A percentile compares a stretch with the other conserved stretches of the same genome.
Evolutionary conservation across 2,797 vertebrate species (phyloP).

Genomic region (Threskiornis aethiopicus): DNA sequence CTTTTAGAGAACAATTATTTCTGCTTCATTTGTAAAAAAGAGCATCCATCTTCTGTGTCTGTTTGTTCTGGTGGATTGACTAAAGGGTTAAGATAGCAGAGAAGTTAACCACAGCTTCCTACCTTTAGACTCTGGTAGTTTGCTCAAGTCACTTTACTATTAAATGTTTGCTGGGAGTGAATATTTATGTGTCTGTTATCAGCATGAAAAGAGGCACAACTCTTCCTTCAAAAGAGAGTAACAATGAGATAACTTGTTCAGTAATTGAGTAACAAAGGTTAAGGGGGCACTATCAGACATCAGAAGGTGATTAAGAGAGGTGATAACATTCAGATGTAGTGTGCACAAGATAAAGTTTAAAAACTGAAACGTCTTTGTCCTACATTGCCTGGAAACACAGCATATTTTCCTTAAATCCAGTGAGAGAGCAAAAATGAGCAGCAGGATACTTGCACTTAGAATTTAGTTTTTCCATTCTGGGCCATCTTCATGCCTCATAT

Average conservation of each 20-base stretch:
- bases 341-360: slow-evolving; percentile 30
- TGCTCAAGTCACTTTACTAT: slow-evolving; percentile 52
- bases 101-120: slow-evolving; percentile 13
- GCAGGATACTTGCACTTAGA: background rate
- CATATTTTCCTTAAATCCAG: background rate
- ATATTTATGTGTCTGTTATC: slow-evolving; percentile 76
- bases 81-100: slow-evolving; percentile 54
- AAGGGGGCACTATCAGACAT: slow-evolving; percentile 57
- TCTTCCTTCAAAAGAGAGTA: slow-evolving; percentile 60
- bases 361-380: slow-evolving; percentile 23
- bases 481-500: background rate
- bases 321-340: slow-evolving; percentile 62
- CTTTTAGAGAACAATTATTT: background rate
- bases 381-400: background rate
- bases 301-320: slow-evolving; percentile 53
- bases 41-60: background rate
- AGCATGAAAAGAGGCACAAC: slow-evolving; percentile 75
- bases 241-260: slow-evolving; percentile 66
- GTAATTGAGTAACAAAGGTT: slow-evolving; percentile 63
- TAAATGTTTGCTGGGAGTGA: slow-evolving; percentile 64
- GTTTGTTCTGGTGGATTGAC: background rate
- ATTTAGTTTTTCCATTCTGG: background rate
- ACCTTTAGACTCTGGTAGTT: slow-evolving; percentile 60
- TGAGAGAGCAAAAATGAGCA: background rate
- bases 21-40: background rate